Evolutionary conservation across 2,888 invertebrate genomes (phyloP).

Genomic region (Harmothoe impar): DNA sequence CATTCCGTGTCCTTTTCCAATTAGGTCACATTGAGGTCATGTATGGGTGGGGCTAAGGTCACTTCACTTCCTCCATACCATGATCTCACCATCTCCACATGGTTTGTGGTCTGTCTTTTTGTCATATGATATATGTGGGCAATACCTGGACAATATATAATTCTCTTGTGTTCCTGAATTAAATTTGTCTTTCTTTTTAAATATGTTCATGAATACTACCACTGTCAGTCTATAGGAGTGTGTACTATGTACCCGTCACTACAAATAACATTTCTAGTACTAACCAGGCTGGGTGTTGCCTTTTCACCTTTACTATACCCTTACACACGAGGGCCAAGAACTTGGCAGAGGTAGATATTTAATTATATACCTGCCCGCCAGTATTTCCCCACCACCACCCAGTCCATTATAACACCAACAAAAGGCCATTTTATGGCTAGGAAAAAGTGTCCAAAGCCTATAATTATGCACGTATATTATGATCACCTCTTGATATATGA

Average conservation of each 20-base stretch:
- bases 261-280: too few relatives aligned
- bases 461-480: not conserved
- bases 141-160: too few relatives aligned
- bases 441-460: not conserved
- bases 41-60: too few relatives aligned
- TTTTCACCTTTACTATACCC: not conserved
- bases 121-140: too few relatives aligned
- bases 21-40: not conserved
- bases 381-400: not conserved
- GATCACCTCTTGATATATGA: not conserved
- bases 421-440: not conserved
- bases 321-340: not conserved
- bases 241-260: too few relatives aligned
- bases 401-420: not conserved
- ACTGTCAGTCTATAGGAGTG: too few relatives aligned
- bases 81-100: too few relatives aligned
- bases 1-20: not conserved
- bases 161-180: too few relatives aligned
- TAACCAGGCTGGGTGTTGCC: not conserved
- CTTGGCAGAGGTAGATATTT: slow-evolving; percentile 14
- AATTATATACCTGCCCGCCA: slow-evolving; percentile 3
- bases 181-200: too few relatives aligned
- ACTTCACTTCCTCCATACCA: too few relatives aligned
- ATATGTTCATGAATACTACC: too few relatives aligned
- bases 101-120: too few relatives aligned